Conservation (phyloP, 2,113 vertebrate genomes). For the Hystrix brachyura region DNA sequence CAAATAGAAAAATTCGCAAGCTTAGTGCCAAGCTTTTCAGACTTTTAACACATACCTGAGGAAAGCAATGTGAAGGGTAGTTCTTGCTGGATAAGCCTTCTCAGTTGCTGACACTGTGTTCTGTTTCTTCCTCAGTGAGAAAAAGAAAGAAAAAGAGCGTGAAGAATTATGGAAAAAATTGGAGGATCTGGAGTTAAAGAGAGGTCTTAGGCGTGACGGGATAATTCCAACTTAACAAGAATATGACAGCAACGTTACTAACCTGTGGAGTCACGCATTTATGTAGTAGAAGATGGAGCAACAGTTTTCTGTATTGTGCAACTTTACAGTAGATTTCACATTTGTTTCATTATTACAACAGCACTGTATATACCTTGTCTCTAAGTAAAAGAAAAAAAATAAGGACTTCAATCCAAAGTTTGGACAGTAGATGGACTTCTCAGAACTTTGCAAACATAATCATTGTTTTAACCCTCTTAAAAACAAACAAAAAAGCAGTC, state of each 20-base stretch:
- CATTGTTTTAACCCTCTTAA: conserved; percentile 92
- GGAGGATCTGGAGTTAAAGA: conserved; percentile 99
- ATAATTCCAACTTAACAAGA: conserved; percentile 99
- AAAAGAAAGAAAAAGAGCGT: conserved; percentile 99
- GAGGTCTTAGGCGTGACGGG: conserved; percentile 97
- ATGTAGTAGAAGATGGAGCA: conserved; percentile 94
- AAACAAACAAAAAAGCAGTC: conserved; percentile 82
- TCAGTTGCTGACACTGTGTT: conserved; percentile 79
- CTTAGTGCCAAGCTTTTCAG: background rate
- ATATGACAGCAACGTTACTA: conserved; percentile 86
- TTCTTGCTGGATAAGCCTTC: background rate
- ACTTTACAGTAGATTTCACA: conserved; percentile 99
- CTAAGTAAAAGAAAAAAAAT: conserved; percentile 93
- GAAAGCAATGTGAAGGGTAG: background rate
- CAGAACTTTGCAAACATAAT: conserved; percentile 92
- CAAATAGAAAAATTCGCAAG: background rate
- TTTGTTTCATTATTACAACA: conserved; percentile 99
- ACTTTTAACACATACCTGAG: background rate
- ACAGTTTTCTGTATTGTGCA: conserved; percentile 98
- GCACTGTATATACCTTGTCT: conserved; percentile 99
- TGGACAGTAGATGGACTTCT: conserved; percentile 94
- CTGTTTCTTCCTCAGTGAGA: conserved; percentile 92
- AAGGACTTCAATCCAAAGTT: conserved; percentile 93
- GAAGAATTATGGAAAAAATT: conserved; percentile 99
- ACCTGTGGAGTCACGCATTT: conserved; percentile 93